These are phyloP conservation scores for Fregetta grallaria DNA, from an alignment of 2,113 vertebrate species.

Conservation along the genomic window DNA sequence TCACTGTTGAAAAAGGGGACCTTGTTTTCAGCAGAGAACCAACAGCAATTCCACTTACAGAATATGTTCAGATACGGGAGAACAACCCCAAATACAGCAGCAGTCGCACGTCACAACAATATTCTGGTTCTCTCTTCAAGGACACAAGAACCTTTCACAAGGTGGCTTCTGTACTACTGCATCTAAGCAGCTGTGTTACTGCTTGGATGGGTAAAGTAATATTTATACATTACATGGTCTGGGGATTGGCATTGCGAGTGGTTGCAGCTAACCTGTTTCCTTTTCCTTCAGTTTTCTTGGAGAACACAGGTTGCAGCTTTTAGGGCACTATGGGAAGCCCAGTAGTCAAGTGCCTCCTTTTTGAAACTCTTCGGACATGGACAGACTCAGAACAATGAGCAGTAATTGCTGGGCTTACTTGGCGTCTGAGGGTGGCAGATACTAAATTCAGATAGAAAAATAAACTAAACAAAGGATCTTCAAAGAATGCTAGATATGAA, in stretches of 20 bases:
- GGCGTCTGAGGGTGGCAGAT: neutral
- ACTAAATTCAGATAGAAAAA: neutral
- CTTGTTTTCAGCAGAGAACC: neutral
- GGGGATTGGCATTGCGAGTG: neutral
- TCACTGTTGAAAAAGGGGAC: neutral
- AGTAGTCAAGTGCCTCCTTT: neutral
- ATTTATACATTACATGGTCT: neutral
- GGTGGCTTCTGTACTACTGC: neutral
- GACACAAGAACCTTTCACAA: neutral
- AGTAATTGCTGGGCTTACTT: neutral
- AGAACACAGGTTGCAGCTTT: neutral
- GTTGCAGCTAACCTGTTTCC: neutral
- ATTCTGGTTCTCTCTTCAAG: neutral
- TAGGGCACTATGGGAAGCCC: neutral
- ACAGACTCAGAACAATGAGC: rapidly evolving
- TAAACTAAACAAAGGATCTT: neutral
- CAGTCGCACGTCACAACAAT: neutral
- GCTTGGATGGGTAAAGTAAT: neutral
- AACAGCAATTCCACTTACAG: neutral
- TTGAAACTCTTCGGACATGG: neutral
- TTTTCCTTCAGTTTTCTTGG: neutral
- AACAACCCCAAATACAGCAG: neutral
- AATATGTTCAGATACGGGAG: neutral
- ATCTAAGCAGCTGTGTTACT: neutral
- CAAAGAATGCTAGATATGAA: neutral